Conservation (phyloP, 64 coral and sea anemone species). For the Montipora sp. region DNA sequence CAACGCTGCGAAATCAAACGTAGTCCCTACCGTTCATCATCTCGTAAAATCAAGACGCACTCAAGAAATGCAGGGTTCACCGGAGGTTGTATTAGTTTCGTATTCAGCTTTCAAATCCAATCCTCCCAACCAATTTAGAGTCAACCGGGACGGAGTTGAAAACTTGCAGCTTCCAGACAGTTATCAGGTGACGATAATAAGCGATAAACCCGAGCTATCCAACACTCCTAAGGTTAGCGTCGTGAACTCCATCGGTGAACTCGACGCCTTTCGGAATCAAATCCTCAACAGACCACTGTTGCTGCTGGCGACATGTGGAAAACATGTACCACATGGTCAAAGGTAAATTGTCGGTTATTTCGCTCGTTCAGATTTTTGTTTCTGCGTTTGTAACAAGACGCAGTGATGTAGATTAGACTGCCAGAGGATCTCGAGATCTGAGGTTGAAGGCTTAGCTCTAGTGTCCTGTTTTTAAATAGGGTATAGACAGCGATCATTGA, state of each 20-base stretch:
- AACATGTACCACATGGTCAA: slow-evolving; percentile 87
- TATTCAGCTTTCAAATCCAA: slow-evolving; percentile 54
- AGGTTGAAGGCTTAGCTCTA: no score
- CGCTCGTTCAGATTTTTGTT: background rate
- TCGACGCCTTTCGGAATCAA: slow-evolving; percentile 69
- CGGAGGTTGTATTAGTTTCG: slow-evolving; percentile 58
- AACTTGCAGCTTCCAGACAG: slow-evolving; percentile 27
- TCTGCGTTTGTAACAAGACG: no score
- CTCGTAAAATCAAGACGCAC: background rate
- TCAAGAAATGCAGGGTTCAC: slow-evolving; percentile 20
- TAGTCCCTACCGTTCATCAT: background rate
- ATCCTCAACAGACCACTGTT: slow-evolving; percentile 66
- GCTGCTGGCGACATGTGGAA: slow-evolving; percentile 68
- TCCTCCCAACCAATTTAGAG: slow-evolving; percentile 65
- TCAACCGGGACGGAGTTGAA: background rate
- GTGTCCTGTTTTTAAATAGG: no score
- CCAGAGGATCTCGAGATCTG: no score
- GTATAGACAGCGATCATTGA: no score
- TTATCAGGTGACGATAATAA: slow-evolving; percentile 56
- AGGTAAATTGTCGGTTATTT: slow-evolving; percentile 38
- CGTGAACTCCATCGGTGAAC: slow-evolving; percentile 16
- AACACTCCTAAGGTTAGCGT: slow-evolving; percentile 37
- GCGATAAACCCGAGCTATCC: slow-evolving; percentile 67
- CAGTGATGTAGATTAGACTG: no score
- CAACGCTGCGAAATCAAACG: background rate